Conservation (phyloP, 1,140 invertebrate species). For the Drosophila malerkotliana region DNA sequence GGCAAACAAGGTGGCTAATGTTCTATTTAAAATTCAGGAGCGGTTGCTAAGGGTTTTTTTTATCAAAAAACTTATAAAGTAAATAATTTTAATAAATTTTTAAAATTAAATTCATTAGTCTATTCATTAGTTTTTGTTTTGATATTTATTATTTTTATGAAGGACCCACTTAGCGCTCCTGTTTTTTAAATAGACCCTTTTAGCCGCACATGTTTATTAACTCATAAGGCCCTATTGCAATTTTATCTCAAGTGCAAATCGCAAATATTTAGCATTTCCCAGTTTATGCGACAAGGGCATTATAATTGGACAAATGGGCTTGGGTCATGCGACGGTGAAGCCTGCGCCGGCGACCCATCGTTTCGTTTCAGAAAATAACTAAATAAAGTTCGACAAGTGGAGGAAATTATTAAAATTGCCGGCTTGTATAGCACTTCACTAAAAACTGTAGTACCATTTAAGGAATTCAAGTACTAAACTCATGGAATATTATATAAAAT, state of each 20-base stretch:
- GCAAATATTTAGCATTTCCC: constrained; percentile 60
- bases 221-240: constrained; percentile 58
- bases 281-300: constrained; percentile 63
- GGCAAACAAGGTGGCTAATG: constrained; percentile 20
- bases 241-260: constrained; percentile 72
- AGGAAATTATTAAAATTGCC: constrained; percentile 20
- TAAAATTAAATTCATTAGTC: not conserved
- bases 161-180: constrained; percentile 20
- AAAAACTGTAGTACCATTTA: not conserved
- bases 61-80: not conserved
- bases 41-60: not conserved
- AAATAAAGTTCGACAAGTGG: constrained; percentile 40
- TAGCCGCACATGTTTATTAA: constrained; percentile 51
- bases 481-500: not conserved
- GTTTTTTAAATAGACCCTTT: constrained; percentile 13
- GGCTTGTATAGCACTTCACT: not conserved
- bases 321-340: constrained; percentile 54
- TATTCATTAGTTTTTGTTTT: not conserved
- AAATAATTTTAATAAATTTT: not conserved
- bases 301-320: constrained; percentile 76
- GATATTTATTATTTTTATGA: not conserved
- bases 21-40: constrained; percentile 25
- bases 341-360: constrained; percentile 13
- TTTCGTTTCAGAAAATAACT: constrained; percentile 19
- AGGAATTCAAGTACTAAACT: not conserved